phyloP scores from a whole-genome alignment of 2,797 vertebrate species.

The Pitangus sulphuratus region DNA sequence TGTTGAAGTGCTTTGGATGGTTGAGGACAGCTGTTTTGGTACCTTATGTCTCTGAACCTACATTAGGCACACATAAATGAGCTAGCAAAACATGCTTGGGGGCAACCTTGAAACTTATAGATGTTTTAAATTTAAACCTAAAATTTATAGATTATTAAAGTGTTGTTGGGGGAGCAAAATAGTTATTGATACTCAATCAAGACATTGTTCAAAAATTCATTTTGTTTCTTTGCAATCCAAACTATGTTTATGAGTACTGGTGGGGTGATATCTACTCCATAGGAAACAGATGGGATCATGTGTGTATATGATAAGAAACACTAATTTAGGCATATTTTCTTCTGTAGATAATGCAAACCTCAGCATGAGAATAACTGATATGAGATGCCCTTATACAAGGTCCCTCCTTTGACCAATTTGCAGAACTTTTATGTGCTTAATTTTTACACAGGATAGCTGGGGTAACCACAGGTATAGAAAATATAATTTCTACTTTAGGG shows the following conservation, averaged over 20 bases:
- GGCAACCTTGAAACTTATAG: constrained; percentile 36
- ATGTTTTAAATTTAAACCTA: neutral
- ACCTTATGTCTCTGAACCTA: constrained; percentile 8
- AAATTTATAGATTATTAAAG: neutral
- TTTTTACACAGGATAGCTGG: neutral
- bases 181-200: constrained; percentile 13
- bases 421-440: neutral
- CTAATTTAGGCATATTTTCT: neutral
- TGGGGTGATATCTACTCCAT: neutral
- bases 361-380: neutral
- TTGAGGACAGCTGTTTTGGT: constrained; percentile 24
- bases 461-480: neutral
- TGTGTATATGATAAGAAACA: neutral
- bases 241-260: neutral
- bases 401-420: neutral
- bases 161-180: constrained; percentile 25
- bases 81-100: constrained; percentile 24
- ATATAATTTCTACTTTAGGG: neutral
- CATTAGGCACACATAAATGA: constrained; percentile 2
- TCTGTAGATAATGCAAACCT: neutral
- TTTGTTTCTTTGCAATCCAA: constrained; percentile 5
- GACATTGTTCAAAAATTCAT: constrained; percentile 7
- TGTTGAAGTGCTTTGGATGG: constrained; percentile 28
- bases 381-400: neutral
- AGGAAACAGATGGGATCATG: neutral